Percentiles rank a stretch among this genome's conserved stretches.
Evolutionary conservation across 2,797 vertebrate species (phyloP).

Genomic region (Microctenopoma stevenorrisi): DNA sequence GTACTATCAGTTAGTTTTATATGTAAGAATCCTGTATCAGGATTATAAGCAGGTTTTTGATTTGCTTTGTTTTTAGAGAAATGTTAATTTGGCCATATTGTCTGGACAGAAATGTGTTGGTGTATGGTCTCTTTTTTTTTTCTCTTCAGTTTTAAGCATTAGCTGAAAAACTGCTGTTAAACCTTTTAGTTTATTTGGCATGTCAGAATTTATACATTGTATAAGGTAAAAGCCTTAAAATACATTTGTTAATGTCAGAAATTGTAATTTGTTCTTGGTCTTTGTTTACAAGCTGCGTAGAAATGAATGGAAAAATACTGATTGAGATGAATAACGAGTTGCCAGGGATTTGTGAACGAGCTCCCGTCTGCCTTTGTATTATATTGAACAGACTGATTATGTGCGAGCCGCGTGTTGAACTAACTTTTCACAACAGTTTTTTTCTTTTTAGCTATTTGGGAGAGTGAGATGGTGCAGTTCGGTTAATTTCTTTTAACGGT

Average conservation of each 20-base stretch:
- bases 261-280: constrained; percentile 76
- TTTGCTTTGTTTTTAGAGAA: constrained; percentile 74
- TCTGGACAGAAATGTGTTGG: constrained; percentile 83
- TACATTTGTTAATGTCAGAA: constrained; percentile 82
- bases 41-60: constrained; percentile 84
- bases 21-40: constrained; percentile 94
- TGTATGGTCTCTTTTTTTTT: constrained; percentile 76
- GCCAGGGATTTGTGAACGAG: constrained; percentile 28
- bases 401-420: constrained; percentile 35
- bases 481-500: constrained; percentile 26
- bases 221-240: constrained; percentile 88
- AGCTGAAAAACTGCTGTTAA: constrained; percentile 82
- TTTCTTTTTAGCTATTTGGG: constrained; percentile 5
- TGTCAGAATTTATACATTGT: constrained; percentile 97
- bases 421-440: constrained; percentile 34
- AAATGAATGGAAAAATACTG: constrained; percentile 51
- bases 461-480: neutral
- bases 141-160: constrained; percentile 81
- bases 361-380: constrained; percentile 49
- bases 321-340: constrained; percentile 31
- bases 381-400: constrained; percentile 47
- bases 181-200: constrained; percentile 89
- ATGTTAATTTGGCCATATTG: constrained; percentile 87
- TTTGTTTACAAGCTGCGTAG: constrained; percentile 65
- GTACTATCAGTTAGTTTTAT: constrained; percentile 95